These are phyloP conservation scores for Drosophila equinoxialis DNA, from an alignment of 1,140 invertebrate species.

Conservation along the genomic window DNA sequence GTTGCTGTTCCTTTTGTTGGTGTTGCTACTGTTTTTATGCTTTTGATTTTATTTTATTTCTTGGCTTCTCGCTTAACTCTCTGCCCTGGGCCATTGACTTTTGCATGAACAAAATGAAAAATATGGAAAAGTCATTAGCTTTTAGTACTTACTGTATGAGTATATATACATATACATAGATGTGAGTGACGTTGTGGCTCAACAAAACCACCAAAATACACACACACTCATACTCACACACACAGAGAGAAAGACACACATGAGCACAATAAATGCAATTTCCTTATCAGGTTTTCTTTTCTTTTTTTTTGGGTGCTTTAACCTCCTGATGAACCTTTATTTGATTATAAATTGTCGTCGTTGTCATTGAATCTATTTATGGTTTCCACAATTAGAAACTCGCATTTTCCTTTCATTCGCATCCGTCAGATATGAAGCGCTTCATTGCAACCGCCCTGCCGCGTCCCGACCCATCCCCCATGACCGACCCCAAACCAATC, in stretches of 20 bases:
- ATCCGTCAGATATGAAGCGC: background rate
- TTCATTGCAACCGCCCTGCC: too few species aligned
- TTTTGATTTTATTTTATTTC: conserved; percentile 63
- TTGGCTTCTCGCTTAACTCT: conserved; percentile 29
- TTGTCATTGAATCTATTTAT: conserved; percentile 34
- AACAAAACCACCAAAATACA: background rate
- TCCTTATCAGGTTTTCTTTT: conserved; percentile 48
- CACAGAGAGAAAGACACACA: background rate
- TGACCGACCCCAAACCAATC: background rate
- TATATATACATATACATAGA: conserved; percentile 2
- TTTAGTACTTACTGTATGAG: conserved; percentile 37
- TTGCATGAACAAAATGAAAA: conserved; percentile 31
- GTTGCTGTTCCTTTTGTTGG: conserved; percentile 7
- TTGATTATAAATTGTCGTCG: conserved; percentile 59
- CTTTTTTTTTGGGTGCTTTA: conserved; percentile 32
- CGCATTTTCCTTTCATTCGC: conserved; percentile 27
- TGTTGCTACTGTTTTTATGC: conserved; percentile 47
- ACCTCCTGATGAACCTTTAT: conserved; percentile 41
- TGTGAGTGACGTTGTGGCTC: conserved; percentile 1
- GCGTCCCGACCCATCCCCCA: too few species aligned
- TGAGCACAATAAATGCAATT: conserved; percentile 60
- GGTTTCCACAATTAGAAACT: conserved; percentile 34
- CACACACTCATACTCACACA: background rate
- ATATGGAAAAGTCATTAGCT: conserved; percentile 73
- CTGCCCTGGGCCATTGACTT: conserved; percentile 60